Percentiles rank a stretch among this genome's conserved stretches.
Evolutionary conservation across 2,113 vertebrate species (phyloP).

Genomic region (Parotia lawesii): DNA sequence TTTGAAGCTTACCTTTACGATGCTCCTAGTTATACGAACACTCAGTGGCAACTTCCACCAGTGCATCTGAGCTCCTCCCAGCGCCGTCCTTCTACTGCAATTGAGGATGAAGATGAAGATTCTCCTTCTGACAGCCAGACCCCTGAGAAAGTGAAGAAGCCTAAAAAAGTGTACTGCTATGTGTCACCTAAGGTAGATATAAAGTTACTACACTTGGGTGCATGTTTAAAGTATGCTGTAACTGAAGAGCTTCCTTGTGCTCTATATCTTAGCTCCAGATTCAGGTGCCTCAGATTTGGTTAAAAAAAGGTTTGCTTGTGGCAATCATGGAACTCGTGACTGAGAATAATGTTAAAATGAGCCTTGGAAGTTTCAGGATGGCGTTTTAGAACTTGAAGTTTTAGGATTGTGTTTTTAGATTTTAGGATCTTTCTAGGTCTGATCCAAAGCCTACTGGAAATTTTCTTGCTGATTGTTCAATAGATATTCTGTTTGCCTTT

Average conservation of each 20-base stretch:
- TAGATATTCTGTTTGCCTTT: background rate
- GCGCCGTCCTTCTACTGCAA: constrained; percentile 85
- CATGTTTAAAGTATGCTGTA: background rate
- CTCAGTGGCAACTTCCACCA: constrained; percentile 86
- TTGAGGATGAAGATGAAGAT: constrained; percentile 88
- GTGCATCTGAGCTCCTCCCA: constrained; percentile 81
- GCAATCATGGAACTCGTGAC: background rate
- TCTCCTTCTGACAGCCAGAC: constrained; percentile 85
- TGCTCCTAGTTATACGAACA: constrained; percentile 83
- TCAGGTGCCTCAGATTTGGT: background rate
- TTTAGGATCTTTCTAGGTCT: background rate
- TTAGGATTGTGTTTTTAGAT: background rate
- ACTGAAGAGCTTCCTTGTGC: background rate
- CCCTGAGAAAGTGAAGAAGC: constrained; percentile 95
- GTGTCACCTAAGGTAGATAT: constrained; percentile 93
- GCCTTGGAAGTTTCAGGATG: background rate
- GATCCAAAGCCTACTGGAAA: background rate
- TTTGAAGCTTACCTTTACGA: constrained; percentile 97
- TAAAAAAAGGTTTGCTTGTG: background rate
- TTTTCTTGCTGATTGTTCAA: background rate
- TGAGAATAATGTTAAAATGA: background rate
- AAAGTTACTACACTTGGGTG: background rate
- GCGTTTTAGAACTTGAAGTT: background rate
- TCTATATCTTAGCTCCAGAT: background rate
- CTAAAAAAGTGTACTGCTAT: constrained; percentile 99